A percentile compares a stretch with the other conserved stretches of the same genome.
These are phyloP conservation scores for Aquatica leii DNA, from an alignment of 2,888 invertebrate genomes.

Conservation along the genomic window DNA sequence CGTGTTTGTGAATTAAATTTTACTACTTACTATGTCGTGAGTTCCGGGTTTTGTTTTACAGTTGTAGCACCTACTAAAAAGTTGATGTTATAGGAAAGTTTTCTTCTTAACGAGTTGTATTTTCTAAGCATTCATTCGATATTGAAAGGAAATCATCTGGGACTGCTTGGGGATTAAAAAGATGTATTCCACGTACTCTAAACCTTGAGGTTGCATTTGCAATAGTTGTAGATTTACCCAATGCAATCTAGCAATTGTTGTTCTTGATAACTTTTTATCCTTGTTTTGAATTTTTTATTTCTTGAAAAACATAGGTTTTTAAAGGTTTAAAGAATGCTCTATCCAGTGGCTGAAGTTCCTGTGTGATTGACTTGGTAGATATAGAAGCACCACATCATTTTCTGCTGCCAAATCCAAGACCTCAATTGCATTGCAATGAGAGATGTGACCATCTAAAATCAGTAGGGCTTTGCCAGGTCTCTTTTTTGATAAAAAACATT, in stretches of 20 bases:
- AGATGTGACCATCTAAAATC: constrained; percentile 14
- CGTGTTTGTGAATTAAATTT: too few relatives aligned
- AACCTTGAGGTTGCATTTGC: constrained; percentile 32
- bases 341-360: constrained; percentile 37
- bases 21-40: too few relatives aligned
- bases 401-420: not conserved
- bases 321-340: constrained; percentile 16
- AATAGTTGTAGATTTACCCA: constrained; percentile 29
- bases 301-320: constrained; percentile 6
- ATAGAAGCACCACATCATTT: not conserved
- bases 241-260: constrained; percentile 18
- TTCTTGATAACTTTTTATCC: not conserved
- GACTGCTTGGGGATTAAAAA: constrained; percentile 28
- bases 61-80: too few relatives aligned
- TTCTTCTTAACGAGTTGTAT: too few relatives aligned
- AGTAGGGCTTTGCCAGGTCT: constrained; percentile 4
- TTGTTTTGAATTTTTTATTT: constrained; percentile 3
- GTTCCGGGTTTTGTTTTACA: too few relatives aligned
- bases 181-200: constrained; percentile 24
- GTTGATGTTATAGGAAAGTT: too few relatives aligned
- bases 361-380: constrained; percentile 21
- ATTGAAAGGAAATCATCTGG: constrained; percentile 10
- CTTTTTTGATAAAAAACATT: constrained; percentile 16
- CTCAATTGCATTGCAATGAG: constrained; percentile 4
- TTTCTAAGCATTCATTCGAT: too few relatives aligned